Evolutionary conservation across 2,797 vertebrate species (phyloP).

Genomic region (Gymnoscopelus microlampas): DNA sequence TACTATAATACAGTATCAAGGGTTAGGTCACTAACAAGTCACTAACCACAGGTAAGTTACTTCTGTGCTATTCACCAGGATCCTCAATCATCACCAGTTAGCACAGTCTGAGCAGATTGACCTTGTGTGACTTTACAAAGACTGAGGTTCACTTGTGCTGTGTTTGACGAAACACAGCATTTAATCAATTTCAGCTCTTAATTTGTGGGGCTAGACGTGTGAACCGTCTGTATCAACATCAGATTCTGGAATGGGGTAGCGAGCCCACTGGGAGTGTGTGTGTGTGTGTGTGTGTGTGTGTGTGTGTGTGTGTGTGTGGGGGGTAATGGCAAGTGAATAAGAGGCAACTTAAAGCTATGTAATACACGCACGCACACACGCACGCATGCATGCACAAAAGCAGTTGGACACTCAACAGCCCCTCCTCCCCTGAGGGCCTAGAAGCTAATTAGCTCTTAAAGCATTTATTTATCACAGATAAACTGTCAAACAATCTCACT

Average conservation of each 20-base stretch:
- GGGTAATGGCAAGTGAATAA: slow-evolving; percentile 62
- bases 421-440: slow-evolving; percentile 67
- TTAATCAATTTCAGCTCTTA: slow-evolving; percentile 5
- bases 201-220: too few relatives aligned
- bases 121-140: slow-evolving; percentile 1
- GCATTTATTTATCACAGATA: slow-evolving; percentile 87
- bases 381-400: slow-evolving; percentile 36
- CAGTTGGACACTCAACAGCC: slow-evolving; percentile 74
- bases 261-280: slow-evolving; percentile 28
- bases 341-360: slow-evolving; percentile 63
- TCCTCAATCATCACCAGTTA: neutral
- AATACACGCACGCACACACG: slow-evolving; percentile 43
- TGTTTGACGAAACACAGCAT: neutral
- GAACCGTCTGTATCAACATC: slow-evolving; percentile 14
- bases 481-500: slow-evolving; percentile 86
- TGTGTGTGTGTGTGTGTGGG: slow-evolving; percentile 7
- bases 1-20: too few relatives aligned
- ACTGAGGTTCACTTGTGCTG: neutral
- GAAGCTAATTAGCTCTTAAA: slow-evolving; percentile 84
- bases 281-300: slow-evolving; percentile 6
- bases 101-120: neutral
- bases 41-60: neutral
- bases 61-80: neutral
- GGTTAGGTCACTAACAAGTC: neutral
- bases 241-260: slow-evolving; percentile 38